Conservation (phyloP, 2,888 invertebrate genomes). For the Clepsis dumicolana region DNA sequence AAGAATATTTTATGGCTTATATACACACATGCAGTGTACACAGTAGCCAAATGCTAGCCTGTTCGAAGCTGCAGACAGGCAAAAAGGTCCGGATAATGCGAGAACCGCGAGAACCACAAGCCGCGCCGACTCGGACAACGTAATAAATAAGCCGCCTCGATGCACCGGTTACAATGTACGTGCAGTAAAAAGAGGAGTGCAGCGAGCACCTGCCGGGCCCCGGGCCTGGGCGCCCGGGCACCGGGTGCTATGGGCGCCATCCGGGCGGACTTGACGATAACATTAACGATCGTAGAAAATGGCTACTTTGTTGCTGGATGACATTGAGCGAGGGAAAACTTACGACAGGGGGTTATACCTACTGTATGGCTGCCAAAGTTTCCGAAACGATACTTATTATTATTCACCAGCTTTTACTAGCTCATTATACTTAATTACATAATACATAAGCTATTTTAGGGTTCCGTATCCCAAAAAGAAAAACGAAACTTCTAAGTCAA, state of each 20-base stretch:
- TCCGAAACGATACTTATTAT: no score
- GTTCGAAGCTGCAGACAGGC: slow-evolving; percentile 58
- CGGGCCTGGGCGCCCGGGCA: background rate
- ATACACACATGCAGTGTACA: background rate
- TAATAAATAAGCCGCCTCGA: slow-evolving; percentile 63
- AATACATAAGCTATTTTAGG: no score
- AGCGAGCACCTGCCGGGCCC: slow-evolving; percentile 34
- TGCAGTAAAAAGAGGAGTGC: slow-evolving; percentile 32
- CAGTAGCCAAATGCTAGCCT: slow-evolving; percentile 32
- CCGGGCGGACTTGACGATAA: background rate
- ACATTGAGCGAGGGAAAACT: background rate
- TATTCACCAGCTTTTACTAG: no score
- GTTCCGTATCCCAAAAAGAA: no score
- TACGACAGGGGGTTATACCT: no score
- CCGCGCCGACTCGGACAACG: slow-evolving; percentile 39
- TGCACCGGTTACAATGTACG: slow-evolving; percentile 47
- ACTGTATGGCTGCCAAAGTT: no score
- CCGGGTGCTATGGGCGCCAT: background rate
- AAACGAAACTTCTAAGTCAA: no score
- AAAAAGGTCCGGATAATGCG: slow-evolving; percentile 71
- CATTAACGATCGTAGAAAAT: slow-evolving; percentile 5
- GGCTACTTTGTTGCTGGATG: background rate
- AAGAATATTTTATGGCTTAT: background rate
- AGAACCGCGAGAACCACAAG: slow-evolving; percentile 48
- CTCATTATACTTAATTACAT: no score